Base-by-base conservation (phyloP, 2,888 invertebrate species). In the Pyrrhia umbra region DNA sequence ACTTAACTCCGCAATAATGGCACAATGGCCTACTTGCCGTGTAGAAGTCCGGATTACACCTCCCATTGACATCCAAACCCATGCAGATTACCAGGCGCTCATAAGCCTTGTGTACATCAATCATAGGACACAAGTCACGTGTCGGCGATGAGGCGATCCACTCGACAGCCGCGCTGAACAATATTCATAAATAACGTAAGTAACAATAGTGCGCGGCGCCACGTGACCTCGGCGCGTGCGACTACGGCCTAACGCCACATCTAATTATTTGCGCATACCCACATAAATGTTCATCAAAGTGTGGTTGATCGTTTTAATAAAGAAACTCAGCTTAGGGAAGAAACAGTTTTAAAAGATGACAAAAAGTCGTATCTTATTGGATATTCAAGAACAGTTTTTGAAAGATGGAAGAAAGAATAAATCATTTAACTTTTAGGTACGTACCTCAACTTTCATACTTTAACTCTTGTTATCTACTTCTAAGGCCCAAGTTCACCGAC, bases 171-270 rank as follows among this genome's bases (percentile, higher is more conserved):
- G 75, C 64, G 64, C 80, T 82, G 85, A 89, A 92, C 92, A 89
- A 93, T 94, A 92, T 93, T 92, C 94, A 94, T 94, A 94, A 94
- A 94, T 94, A 93, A 92, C 88, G 83, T 72, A 72, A 84, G 85
- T 85, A 87, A 92, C 90, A 92, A 91, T 89, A 83, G 76, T 74
- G 70, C 70, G 82, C 79, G 77, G 75, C 75, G 77, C 72, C 92
- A 89, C 90, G 90, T 85, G 91, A 64, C 79, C n/a, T n/a, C 68
- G 57, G 74, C 73, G 55, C 73, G 73, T 73, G 73, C 64, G 13
- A 1, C 47, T 67, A 76, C 68, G 75, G 27, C 57, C 82, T 84
- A 72, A 85, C 82, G 90, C 90, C 90, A 85, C 87, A 87, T 89
- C 85, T 92, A 90, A 93, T 93, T 91, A 92, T 90, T 89, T 86